Evolutionary conservation across 30 jellyfish, hydroid and myxozoan genomes (phyloP).

Genomic region (Euphysa ruthae): DNA sequence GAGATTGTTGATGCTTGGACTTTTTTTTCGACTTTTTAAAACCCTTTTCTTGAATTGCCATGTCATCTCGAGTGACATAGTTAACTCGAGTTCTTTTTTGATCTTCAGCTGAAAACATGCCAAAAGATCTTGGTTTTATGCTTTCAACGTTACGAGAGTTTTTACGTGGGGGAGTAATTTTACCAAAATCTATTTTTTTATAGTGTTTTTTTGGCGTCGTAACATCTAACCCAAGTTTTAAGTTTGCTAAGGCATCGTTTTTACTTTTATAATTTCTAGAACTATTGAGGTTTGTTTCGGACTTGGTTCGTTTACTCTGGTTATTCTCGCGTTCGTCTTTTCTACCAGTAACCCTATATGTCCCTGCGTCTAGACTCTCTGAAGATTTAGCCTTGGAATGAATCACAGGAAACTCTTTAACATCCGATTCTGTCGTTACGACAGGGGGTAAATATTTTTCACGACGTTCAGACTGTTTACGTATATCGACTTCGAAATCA

Average conservation of each 20-base stretch:
- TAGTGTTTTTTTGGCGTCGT: constrained; percentile 58
- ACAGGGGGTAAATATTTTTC: constrained; percentile 37
- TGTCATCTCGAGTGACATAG: constrained; percentile 89
- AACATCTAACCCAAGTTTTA: constrained; percentile 48
- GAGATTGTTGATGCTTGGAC: constrained; percentile 41
- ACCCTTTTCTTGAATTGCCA: constrained; percentile 69
- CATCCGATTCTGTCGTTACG: constrained; percentile 40
- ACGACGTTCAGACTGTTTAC: constrained; percentile 78
- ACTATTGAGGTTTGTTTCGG: constrained; percentile 65
- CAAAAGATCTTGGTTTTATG: constrained; percentile 64
- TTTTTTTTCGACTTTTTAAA: constrained; percentile 47
- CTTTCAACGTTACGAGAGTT: constrained; percentile 39
- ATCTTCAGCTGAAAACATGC: constrained; percentile 75
- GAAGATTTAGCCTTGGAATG: constrained; percentile 55
- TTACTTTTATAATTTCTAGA: constrained; percentile 31
- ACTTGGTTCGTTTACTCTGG: constrained; percentile 73
- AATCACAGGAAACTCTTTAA: constrained; percentile 10
- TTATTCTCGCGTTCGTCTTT: constrained; percentile 63
- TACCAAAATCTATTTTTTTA: constrained; percentile 57
- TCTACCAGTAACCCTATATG: constrained; percentile 84
- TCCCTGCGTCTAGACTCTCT: constrained; percentile 79
- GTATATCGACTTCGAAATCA: constrained; percentile 85
- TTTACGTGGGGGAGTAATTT: constrained; percentile 43
- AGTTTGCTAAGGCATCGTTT: constrained; percentile 53
- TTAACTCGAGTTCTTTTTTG: constrained; percentile 76